These are phyloP conservation scores for Caenorhabditis virilis DNA, from an alignment of 2,888 invertebrate species.

Conservation along the genomic window DNA sequence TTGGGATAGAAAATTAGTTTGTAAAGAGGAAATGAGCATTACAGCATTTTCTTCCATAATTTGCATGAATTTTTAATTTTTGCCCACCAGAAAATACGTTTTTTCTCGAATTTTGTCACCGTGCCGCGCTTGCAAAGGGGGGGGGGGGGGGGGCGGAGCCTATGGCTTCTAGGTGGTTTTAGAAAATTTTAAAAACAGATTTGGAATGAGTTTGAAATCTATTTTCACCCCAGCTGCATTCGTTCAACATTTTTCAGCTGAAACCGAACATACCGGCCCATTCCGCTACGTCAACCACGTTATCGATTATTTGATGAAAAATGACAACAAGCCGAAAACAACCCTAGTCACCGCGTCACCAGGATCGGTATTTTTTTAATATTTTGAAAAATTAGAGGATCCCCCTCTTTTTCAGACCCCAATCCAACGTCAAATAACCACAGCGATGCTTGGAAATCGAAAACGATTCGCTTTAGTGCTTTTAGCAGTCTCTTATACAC, in stretches of 20 bases:
- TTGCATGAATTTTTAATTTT: no score
- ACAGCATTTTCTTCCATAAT: not conserved
- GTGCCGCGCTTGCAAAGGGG: no score
- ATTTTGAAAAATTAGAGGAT: not conserved
- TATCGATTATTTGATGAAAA: conserved; percentile 25
- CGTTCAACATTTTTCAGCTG: conserved; percentile 16
- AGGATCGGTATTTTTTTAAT: conserved; percentile 19
- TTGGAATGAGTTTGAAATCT: no score
- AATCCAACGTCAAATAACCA: conserved; percentile 55
- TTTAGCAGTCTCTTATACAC: conserved; percentile 47
- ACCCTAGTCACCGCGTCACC: conserved; percentile 34
- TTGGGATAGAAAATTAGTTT: no score
- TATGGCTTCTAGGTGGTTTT: no score
- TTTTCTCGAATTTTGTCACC: no score
- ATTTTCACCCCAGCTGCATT: no score
- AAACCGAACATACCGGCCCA: conserved; percentile 29
- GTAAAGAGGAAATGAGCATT: no score
- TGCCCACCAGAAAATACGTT: no score
- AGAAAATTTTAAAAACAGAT: no score
- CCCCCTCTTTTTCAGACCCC: conserved; percentile 34
- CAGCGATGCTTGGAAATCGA: conserved; percentile 58
- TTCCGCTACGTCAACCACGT: conserved; percentile 28
- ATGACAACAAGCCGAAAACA: conserved; percentile 25
- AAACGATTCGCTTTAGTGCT: conserved; percentile 54
- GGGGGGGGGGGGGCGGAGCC: no score